Evolutionary conservation across 2,888 invertebrate species (phyloP), one percentile per base, ranked within the genome.

Genomic region (Cyclophora albipunctata): DNA sequence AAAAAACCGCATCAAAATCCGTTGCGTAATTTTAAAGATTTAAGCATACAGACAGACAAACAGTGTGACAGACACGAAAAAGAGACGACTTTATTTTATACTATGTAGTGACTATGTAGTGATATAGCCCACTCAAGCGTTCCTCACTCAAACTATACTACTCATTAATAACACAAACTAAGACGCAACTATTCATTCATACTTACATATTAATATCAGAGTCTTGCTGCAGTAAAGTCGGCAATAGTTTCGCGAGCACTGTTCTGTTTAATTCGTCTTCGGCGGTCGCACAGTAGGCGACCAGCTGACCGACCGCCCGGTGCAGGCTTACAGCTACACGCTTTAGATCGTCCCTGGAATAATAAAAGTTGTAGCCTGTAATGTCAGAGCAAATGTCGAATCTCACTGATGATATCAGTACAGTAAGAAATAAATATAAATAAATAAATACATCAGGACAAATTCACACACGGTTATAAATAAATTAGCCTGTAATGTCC

Each of bases 261-360:
- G 94, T 94, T 59, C 91, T 91, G 80, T 94, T 95, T 42, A 95
- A 84, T 75, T 95, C 95, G 70, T 94, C 93, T 74, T 95, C 95
- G 47, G 94, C 95, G 60, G 91, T 87, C 4, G 91, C 91, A 69
- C 94, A 93, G 77, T 94, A 95, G 69, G 92, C 92, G 45, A 93
- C 90, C 65, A 95, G 79, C 71, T 94, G 93, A 0, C 90, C 84
- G 53, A 95, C 89, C 37, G 93, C 90, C 57, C 90, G 90, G 60
- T 93, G 92, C 50, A 95, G 85, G 42, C 91, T 91, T 46, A 86
- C 78, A 35, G 93, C 92, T 48, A 93, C 90, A 56, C 91, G 92
- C 55, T 91, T 91, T 53, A 94, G 75, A 43, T 89, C 91, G 78
- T 95, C 93, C 53, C 94, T 93, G 74, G 2, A 68, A 70, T 34